Evolutionary conservation across 2,113 vertebrate species (phyloP).

Genomic region (Cygnus atratus): DNA sequence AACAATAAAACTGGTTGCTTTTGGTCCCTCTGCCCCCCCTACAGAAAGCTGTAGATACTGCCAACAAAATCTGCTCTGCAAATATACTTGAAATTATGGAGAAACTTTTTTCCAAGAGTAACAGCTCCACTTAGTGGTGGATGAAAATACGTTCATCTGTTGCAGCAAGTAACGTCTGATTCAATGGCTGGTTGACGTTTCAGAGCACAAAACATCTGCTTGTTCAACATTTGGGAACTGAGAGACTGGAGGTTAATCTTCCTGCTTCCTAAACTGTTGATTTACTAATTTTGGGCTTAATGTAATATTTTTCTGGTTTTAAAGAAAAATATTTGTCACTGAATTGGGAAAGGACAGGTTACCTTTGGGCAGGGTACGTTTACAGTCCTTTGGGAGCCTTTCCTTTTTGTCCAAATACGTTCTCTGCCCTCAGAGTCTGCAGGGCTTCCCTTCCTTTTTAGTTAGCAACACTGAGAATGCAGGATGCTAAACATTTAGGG

Average conservation of each 20-base stretch:
- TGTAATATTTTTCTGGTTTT: background rate
- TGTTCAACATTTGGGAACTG: accelerated
- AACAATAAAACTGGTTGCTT: background rate
- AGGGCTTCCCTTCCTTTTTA: background rate
- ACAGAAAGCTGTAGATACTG: background rate
- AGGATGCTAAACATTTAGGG: background rate
- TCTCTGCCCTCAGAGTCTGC: background rate
- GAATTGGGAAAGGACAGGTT: background rate
- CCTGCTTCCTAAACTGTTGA: background rate
- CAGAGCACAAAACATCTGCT: background rate
- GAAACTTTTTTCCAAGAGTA: conserved; percentile 63
- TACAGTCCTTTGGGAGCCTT: background rate
- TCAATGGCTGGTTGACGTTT: background rate
- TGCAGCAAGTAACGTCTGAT: background rate
- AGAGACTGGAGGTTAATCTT: background rate
- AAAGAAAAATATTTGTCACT: background rate
- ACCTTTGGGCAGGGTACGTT: background rate
- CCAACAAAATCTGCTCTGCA: background rate
- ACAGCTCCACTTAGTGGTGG: conserved; percentile 78
- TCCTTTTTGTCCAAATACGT: background rate
- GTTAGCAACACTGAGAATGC: background rate
- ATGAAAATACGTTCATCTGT: conserved; percentile 17
- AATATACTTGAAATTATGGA: background rate
- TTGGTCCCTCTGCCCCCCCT: background rate
- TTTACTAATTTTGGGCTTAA: background rate